Evolutionary conservation across 2,797 vertebrate species (phyloP).

Genomic region (Pristis pectinata): DNA sequence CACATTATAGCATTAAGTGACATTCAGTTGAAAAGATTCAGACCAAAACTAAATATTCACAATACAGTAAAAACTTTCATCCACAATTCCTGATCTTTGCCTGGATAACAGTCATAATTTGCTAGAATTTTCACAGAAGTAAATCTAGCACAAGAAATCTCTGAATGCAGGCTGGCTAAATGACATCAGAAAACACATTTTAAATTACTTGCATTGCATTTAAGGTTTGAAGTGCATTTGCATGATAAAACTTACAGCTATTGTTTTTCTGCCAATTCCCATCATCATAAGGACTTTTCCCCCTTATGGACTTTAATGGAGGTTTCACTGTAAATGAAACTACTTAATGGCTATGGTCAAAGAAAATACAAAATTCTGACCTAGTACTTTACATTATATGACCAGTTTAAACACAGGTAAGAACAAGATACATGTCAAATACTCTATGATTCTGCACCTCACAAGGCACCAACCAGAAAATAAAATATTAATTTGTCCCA

Average conservation of each 20-base stretch:
- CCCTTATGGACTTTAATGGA: neutral
- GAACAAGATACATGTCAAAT: neutral
- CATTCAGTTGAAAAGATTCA: neutral
- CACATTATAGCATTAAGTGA: neutral
- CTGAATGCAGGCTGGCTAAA: neutral
- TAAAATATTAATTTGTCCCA: neutral
- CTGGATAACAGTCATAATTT: neutral
- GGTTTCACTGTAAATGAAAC: neutral
- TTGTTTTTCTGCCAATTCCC: neutral
- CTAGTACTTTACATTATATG: neutral
- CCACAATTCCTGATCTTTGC: neutral
- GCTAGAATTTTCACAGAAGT: neutral
- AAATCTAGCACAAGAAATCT: neutral
- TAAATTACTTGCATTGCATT: neutral
- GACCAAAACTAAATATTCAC: conserved; percentile 5
- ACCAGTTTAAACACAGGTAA: neutral
- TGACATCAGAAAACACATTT: neutral
- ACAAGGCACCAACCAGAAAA: neutral
- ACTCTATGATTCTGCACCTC: neutral
- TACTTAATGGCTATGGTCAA: neutral
- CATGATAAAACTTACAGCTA: neutral
- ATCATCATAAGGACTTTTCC: neutral
- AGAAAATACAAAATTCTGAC: neutral
- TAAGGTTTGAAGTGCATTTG: neutral
- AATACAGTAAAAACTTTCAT: neutral